phyloP scores from a whole-genome alignment of 2,888 invertebrate species.

The Drosophila stalkeri region DNA sequence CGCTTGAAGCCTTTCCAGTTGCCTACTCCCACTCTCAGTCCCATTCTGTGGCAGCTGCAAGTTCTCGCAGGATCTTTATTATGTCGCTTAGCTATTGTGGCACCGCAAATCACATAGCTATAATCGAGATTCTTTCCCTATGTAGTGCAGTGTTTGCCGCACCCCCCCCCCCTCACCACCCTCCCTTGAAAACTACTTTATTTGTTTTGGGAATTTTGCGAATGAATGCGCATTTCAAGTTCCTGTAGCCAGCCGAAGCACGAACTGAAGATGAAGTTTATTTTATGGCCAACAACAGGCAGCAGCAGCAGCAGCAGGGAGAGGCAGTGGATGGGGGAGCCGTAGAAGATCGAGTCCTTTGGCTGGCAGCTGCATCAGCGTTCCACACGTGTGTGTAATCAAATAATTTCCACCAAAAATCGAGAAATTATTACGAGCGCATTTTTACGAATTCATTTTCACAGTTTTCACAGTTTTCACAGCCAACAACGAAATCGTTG shows the following conservation, averaged over 20 bases:
- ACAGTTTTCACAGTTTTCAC: conserved; percentile 61
- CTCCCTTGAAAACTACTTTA: conserved; percentile 60
- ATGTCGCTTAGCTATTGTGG: conserved; percentile 5
- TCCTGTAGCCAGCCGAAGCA: conserved; percentile 22
- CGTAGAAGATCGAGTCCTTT: conserved; percentile 42
- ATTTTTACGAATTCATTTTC: conserved; percentile 80
- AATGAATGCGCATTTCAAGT: conserved; percentile 63
- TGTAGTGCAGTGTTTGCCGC: conserved; percentile 18
- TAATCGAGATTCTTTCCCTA: conserved; percentile 8
- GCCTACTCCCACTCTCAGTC: background rate
- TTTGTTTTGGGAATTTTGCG: conserved; percentile 78
- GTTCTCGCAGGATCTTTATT: background rate
- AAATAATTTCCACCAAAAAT: conserved; percentile 84
- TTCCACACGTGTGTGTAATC: conserved; percentile 82
- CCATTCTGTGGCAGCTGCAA: background rate
- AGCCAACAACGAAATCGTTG: conserved; percentile 18
- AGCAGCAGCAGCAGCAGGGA: conserved; percentile 26
- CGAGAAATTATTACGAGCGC: conserved; percentile 81
- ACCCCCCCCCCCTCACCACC: too few relatives aligned
- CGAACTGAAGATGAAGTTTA: conserved; percentile 78
- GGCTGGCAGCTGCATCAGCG: conserved; percentile 51
- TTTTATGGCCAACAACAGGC: conserved; percentile 64
- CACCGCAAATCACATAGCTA: conserved; percentile 41
- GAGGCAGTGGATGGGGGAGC: background rate
- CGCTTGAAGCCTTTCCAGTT: background rate